Base-by-base conservation (phyloP, 2,113 vertebrate species). In the Egretta garzetta region DNA sequence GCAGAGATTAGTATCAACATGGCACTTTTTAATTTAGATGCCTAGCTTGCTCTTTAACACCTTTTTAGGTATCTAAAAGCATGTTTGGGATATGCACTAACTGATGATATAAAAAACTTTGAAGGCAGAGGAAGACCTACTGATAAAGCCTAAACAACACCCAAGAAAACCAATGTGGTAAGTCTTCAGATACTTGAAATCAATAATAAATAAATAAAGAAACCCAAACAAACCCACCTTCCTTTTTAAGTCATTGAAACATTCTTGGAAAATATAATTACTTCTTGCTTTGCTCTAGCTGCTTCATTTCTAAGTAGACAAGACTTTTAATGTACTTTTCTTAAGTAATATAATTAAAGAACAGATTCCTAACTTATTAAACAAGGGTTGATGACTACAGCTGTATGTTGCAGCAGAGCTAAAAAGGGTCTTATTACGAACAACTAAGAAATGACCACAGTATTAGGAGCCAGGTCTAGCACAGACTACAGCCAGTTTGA, bases 1-100 rank as follows among this genome's bases (percentile, higher is more conserved):
- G 89, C 73, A 91, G 68, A 93, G 76, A 96, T 87, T 91, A 96
- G 45, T 92, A 96, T 47, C 71, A 95, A 91, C 49, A 30, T 74
- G 59, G 63, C 37, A 80, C 83, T 77, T 95, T 90, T 74, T 73
- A 92, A 95, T 83, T 83, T 92, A 80, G 64, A 66, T 86, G 59
- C 35, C 47, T 88, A 90, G n/a, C 59, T 74, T 88, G 62, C 30
- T 83, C 37, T 85, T 41, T 17, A 86, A 76, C 59, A 72, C 13
- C 28, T 52, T 45, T 87, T 87, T 75, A 73, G 30, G 53, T 68
- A 58, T 77, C 55, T 62, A 80, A 92, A 92, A 68, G n/a, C 33
- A 41, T 81, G 32, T 24, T 71, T 70, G 68, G 8, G 10, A 30
- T 32, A 77, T 1, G 1, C 6, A 24, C 5, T 66, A 76, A 76